Percentiles rank a stretch among this genome's conserved stretches.
Evolutionary conservation across 2,113 vertebrate species (phyloP).

Genomic region (Geothlypis trichas): DNA sequence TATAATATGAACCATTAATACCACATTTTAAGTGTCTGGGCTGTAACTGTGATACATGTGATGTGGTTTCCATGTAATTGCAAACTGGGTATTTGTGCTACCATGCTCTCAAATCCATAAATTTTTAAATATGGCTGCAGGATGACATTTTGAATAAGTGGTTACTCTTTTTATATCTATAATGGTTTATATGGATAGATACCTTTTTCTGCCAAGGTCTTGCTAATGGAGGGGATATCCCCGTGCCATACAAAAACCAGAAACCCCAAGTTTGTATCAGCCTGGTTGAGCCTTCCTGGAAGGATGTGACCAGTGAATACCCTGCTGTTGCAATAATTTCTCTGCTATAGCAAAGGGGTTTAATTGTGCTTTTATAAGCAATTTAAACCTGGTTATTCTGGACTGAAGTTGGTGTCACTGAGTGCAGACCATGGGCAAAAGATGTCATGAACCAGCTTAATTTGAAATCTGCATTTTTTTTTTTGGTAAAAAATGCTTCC

Average conservation of each 20-base stretch:
- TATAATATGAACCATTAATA: background rate
- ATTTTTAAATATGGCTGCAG: background rate
- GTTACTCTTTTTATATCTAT: background rate
- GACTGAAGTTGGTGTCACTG: background rate
- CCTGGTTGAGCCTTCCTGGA: background rate
- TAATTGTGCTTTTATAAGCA: background rate
- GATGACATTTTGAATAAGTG: background rate
- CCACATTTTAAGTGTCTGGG: background rate
- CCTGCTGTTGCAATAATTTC: background rate
- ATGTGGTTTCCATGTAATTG: background rate
- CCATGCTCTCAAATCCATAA: background rate
- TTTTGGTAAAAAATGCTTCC: background rate
- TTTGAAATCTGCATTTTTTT: background rate
- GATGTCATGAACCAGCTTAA: background rate
- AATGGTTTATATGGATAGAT: background rate
- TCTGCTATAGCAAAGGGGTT: background rate
- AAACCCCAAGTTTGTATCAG: background rate
- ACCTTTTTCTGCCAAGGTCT: background rate
- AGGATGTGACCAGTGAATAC: background rate
- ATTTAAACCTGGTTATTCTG: conserved; percentile 22
- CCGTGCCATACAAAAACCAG: background rate
- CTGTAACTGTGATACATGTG: background rate
- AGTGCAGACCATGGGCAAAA: background rate
- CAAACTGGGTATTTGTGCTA: background rate
- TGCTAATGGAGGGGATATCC: background rate